phyloP scores from a whole-genome alignment of 2,113 vertebrate species.

The Condylura cristata region DNA sequence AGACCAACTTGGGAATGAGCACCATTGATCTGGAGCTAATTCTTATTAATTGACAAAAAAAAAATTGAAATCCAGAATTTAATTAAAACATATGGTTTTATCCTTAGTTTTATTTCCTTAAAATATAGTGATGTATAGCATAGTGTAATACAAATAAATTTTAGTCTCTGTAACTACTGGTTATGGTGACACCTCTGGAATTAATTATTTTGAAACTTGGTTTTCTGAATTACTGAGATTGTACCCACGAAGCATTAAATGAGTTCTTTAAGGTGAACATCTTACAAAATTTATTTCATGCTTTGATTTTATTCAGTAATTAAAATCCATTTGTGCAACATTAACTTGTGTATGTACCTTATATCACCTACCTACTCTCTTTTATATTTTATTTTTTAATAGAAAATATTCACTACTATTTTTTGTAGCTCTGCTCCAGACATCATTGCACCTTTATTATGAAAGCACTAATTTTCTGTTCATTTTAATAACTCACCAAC shows the following conservation, averaged over 20 bases:
- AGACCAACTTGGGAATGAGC: not conserved
- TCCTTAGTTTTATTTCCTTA: not conserved
- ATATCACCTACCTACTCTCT: not conserved
- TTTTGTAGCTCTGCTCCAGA: not conserved
- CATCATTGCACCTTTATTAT: constrained; percentile 38
- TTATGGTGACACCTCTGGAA: not conserved
- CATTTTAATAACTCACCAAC: not conserved
- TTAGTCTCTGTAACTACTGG: not conserved
- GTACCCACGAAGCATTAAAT: not conserved
- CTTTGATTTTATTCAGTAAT: not conserved
- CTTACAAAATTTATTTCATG: not conserved
- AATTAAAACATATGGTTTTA: not conserved
- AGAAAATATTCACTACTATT: not conserved
- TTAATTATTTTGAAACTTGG: not conserved
- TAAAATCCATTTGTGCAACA: not conserved
- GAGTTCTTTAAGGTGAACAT: not conserved
- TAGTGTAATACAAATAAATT: not conserved
- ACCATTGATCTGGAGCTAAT: not conserved
- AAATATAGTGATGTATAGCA: not conserved
- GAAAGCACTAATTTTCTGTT: constrained; percentile 51
- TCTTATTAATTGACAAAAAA: constrained; percentile 30
- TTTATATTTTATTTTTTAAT: not conserved
- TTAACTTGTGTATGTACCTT: not conserved
- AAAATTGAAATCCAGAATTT: not conserved
- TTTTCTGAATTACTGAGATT: not conserved